phyloP scores from a whole-genome alignment of 2,888 invertebrate species.

The Bimastos eiseni region DNA sequence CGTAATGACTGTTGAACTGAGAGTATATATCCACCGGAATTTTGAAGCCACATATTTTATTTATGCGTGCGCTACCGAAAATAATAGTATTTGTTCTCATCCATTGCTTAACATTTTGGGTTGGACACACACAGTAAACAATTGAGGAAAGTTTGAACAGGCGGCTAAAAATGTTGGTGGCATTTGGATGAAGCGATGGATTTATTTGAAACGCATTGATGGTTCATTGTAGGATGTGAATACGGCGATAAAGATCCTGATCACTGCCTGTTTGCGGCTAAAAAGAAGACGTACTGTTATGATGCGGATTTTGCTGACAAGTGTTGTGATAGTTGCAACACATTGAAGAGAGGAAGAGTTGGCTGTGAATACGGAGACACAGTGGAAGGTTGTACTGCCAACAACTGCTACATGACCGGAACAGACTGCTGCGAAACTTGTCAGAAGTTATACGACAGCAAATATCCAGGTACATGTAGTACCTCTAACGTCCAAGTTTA shows the following conservation, averaged over 20 bases:
- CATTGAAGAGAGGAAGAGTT: not conserved
- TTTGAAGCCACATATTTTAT: not conserved
- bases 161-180: not conserved
- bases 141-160: not conserved
- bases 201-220: not conserved
- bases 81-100: not conserved
- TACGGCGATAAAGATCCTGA: not conserved
- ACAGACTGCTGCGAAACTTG: not conserved
- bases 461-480: not conserved
- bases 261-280: not conserved
- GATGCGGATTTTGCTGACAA: not conserved
- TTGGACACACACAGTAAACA: not conserved
- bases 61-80: not conserved
- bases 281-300: not conserved
- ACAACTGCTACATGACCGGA: not conserved
- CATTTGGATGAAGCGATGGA: too few species aligned
- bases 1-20: too few species aligned
- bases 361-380: constrained; percentile 8
- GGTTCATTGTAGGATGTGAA: not conserved
- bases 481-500: too few species aligned
- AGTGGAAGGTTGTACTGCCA: not conserved
- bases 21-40: too few species aligned
- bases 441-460: not conserved
- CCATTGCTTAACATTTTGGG: too few species aligned
- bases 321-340: not conserved